phyloP scores from a whole-genome alignment of 1,140 invertebrate species.

The Hyles vespertilio region DNA sequence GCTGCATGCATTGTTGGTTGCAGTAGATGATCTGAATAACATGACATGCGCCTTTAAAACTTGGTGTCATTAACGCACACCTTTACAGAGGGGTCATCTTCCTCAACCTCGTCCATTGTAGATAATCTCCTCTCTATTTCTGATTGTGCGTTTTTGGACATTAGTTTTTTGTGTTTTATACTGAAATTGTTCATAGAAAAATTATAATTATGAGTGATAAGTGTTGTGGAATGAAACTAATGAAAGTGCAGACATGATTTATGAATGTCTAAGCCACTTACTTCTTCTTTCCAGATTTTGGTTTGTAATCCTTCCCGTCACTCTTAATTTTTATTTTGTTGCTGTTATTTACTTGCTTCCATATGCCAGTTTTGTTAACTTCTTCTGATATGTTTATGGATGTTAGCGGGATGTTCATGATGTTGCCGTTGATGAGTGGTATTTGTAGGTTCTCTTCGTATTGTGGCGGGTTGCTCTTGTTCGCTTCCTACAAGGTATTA shows the following conservation, averaged over 20 bases:
- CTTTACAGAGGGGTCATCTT: constrained; percentile 76
- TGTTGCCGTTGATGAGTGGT: constrained; percentile 91
- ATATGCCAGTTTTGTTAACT: constrained; percentile 94
- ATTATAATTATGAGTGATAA: no score
- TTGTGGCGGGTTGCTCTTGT: constrained; percentile 63
- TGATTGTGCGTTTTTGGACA: constrained; percentile 68
- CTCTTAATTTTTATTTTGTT: constrained; percentile 49
- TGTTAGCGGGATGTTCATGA: constrained; percentile 92
- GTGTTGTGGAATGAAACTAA: neutral
- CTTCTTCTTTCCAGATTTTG: constrained; percentile 65
- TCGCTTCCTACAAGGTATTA: constrained; percentile 54
- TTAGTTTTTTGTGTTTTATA: constrained; percentile 71
- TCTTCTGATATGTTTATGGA: constrained; percentile 96
- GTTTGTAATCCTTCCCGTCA: constrained; percentile 56
- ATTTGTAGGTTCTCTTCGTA: constrained; percentile 87
- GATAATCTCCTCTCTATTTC: constrained; percentile 72
- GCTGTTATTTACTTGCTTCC: constrained; percentile 90
- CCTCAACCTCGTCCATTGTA: constrained; percentile 71
- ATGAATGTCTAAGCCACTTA: constrained; percentile 33
- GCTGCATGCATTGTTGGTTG: constrained; percentile 39
- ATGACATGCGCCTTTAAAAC: constrained; percentile 53
- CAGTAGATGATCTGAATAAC: constrained; percentile 25
- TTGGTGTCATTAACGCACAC: constrained; percentile 73
- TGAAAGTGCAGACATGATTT: neutral
- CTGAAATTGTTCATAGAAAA: constrained; percentile 32